Base-by-base conservation (phyloP, 2,888 invertebrate species). In the Thymelicus acteon region DNA sequence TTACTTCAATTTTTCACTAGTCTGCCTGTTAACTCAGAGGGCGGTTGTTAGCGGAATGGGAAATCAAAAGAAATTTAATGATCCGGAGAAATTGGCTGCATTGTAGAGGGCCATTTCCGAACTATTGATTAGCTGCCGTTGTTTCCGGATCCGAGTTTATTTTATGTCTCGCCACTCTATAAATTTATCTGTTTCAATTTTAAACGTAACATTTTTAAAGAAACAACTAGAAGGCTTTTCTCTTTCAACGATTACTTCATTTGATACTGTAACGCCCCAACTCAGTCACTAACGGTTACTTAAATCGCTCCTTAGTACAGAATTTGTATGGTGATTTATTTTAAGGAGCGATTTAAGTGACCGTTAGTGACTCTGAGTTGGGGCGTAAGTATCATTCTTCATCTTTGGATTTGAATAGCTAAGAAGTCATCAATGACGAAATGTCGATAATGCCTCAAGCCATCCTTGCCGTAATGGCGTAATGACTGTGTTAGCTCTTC, bases 1-100 rank as follows among this genome's bases (percentile, higher is more conserved):
- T 89, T 86, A 85, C 83, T 85, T 87, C 85, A 82, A 87, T 89
- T 89, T 87, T 86, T 86, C 85, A 87, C 85, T 85, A 83, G 84
- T 82, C 82, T 74, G 80, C 80, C 79, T 82, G 82, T 83, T 82
- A 80, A 80, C 76, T 79, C 79, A 79, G 80, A 77, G 80, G 78
- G 75, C 78, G 57, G 71, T 72, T 60, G 76, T 64, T 60, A 71
- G 75, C 71, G 77, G 76, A 75, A 76, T 76, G 71, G 78, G 74
- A 75, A 77, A 76, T 76, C 76, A 78, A 76, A 77, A 75, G 75
- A 75, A 79, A 77, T 78, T 77, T 77, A 79, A 80, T 80, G 78
- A 76, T 72, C 74, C 75, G 77, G 62, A 74, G 76, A 76, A 76
- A 77, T 76, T 77, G 78, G 75, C 61, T 76, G 75, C 74, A 72